Base-by-base conservation (phyloP, 2,797 vertebrate genomes). In the Sebastes itinus region DNA sequence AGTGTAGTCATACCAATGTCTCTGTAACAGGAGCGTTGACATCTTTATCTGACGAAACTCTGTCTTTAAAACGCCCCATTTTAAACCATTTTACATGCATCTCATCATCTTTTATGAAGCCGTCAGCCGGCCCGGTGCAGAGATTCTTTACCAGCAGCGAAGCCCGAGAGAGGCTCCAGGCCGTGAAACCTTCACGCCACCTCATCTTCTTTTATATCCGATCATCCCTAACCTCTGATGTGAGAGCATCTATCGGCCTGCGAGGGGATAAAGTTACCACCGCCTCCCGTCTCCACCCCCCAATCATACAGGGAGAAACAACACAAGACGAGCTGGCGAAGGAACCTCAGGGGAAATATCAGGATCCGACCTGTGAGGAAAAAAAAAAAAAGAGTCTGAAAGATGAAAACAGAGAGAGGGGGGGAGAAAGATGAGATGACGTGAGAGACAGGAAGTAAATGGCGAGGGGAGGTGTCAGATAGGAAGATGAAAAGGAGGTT, bases 341-440 rank as follows among this genome's bases (percentile, higher is more conserved):
- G 68, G 59, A 58, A 30, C 81, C 84, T 66, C 5, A 2, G 80
- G 85, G 89, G 89, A 86, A 87, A 92, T 88, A 89, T 89, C 81
- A 79, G 73, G 33, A 87, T 78, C 54, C 72, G 79, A 77, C 73
- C 81, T 66, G 74, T 27, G 8, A 72, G 35, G 13, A 3, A 30
- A 28, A 27, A 58, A 70, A 30, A 30, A 28, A 27, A 61, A 33
- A 33, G 65, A 42, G 65, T 54, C 30, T 67, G 65, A 84, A 68
- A 78, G 80, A 82, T 72, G 84, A 69, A 84, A 78, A 80, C 28
- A 30, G 61, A 80, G 64, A 66, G 56, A 62, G 64, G 25, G 56
- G 27, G 4, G 27, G 61, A 28, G 72, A 78, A 71, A 71, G 72
- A 85, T 65, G 81, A 83, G 56, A 78, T 35, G 79, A 86, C 42